Evolutionary conservation across 35 echinoderm and acorn worm species (phyloP).

Genomic region (Holothuria glaberrima): DNA sequence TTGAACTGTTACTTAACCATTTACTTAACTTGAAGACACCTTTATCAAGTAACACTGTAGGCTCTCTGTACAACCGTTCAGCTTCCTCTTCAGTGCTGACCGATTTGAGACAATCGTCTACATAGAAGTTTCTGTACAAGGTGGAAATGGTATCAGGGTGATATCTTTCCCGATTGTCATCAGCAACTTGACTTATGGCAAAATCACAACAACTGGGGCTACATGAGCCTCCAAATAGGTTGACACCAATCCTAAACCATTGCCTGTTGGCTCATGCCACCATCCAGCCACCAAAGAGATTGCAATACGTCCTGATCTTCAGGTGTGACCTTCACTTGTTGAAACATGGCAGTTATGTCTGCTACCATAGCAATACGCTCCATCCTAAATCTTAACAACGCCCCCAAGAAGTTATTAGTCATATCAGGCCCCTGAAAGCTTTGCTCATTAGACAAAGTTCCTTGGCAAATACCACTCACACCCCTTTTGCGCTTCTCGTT

Average conservation of each 20-base stretch:
- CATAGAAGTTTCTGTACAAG: neutral
- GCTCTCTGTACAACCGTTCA: neutral
- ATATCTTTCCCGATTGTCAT: slow-evolving; percentile 10
- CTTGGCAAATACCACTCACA: slow-evolving; percentile 8
- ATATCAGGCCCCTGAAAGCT: slow-evolving; percentile 66
- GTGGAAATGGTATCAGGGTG: neutral
- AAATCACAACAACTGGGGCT: slow-evolving; percentile 66
- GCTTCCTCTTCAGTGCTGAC: neutral
- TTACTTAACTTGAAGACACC: neutral
- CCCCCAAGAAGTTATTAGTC: slow-evolving; percentile 59
- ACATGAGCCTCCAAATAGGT: slow-evolving; percentile 66
- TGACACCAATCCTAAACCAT: slow-evolving; percentile 59
- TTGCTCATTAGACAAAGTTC: neutral
- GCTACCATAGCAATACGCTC: slow-evolving; percentile 52
- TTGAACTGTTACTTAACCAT: neutral
- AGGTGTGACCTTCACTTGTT: slow-evolving; percentile 56
- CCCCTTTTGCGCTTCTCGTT: neutral
- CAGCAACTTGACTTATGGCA: slow-evolving; percentile 44
- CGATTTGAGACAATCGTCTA: neutral
- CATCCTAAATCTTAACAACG: slow-evolving; percentile 47
- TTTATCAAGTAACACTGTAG: neutral
- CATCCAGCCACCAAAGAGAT: slow-evolving; percentile 72
- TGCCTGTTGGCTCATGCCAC: slow-evolving; percentile 40
- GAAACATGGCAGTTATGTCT: slow-evolving; percentile 74
- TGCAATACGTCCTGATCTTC: slow-evolving; percentile 47